phyloP scores from a whole-genome alignment of 2,888 invertebrate species.

The Tineola bisselliella region DNA sequence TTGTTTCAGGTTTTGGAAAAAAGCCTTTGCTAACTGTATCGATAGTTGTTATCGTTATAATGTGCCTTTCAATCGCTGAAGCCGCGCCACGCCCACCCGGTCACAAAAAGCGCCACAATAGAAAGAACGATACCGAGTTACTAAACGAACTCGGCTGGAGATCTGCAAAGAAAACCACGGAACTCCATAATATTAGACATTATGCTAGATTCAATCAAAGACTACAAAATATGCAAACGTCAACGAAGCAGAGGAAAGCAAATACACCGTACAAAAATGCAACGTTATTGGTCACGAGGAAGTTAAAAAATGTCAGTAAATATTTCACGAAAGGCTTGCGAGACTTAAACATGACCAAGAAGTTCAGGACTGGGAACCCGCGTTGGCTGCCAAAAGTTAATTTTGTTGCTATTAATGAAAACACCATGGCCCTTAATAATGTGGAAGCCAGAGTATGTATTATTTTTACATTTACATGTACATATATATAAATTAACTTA shows the following conservation, averaged over 20 bases:
- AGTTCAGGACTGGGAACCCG: slow-evolving; percentile 49
- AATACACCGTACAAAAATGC: slow-evolving; percentile 35
- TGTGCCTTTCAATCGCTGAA: slow-evolving; percentile 50
- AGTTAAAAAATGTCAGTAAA: slow-evolving; percentile 42
- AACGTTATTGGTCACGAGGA: slow-evolving; percentile 43
- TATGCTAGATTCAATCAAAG: slow-evolving; percentile 20
- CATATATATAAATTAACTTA: not conserved
- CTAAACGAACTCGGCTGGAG: slow-evolving; percentile 29
- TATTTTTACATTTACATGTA: too few relatives aligned
- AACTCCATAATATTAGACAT: slow-evolving; percentile 16
- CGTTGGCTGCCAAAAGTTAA: slow-evolving; percentile 53
- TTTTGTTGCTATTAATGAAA: slow-evolving; percentile 51
- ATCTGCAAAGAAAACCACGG: slow-evolving; percentile 39
- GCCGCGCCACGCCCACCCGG: slow-evolving; percentile 32
- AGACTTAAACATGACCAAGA: slow-evolving; percentile 37
- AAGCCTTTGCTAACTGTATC: slow-evolving; percentile 63
- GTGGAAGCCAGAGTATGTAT: slow-evolving; percentile 19
- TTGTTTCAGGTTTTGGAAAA: slow-evolving; percentile 64
- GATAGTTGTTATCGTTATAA: slow-evolving; percentile 49
- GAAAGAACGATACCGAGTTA: slow-evolving; percentile 20
- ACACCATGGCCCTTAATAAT: slow-evolving; percentile 25
- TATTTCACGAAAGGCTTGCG: slow-evolving; percentile 41
- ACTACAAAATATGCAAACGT: slow-evolving; percentile 26
- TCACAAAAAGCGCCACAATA: slow-evolving; percentile 40
- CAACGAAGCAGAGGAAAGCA: slow-evolving; percentile 23